phyloP scores from a whole-genome alignment of 2,797 vertebrate genomes.

The Parambassis ranga region DNA sequence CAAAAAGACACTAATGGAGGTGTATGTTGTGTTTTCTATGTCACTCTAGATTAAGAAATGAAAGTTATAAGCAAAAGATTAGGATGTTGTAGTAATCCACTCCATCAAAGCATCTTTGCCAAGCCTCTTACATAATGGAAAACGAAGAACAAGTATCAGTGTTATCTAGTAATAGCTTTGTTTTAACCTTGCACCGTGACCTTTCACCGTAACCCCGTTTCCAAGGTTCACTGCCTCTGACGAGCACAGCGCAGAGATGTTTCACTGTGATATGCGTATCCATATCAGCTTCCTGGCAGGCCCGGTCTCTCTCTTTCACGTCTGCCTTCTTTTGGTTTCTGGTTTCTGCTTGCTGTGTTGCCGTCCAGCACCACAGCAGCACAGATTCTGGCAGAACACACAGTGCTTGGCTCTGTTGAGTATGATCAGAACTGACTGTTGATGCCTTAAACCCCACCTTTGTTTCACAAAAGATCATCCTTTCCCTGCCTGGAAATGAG shows the following conservation, averaged over 20 bases:
- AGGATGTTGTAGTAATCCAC: constrained; percentile 1
- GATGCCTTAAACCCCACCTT: not conserved
- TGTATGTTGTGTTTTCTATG: too few species aligned
- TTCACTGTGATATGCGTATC: constrained; percentile 44
- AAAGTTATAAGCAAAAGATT: not conserved
- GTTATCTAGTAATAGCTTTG: constrained; percentile 18
- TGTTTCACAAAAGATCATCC: not conserved
- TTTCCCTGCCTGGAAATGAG: constrained; percentile 4
- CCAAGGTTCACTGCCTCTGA: constrained; percentile 44
- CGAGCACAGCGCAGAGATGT: constrained; percentile 18
- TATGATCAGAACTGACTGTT: constrained; percentile 9
- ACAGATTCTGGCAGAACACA: constrained; percentile 32
- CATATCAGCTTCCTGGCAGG: constrained; percentile 40
- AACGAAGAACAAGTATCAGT: constrained; percentile 8
- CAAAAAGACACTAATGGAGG: not conserved
- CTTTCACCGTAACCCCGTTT: constrained; percentile 51
- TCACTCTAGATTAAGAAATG: not conserved
- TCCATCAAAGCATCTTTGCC: constrained; percentile 5
- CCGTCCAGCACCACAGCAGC: constrained; percentile 33
- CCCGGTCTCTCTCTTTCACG: constrained; percentile 44
- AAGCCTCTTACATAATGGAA: constrained; percentile 39
- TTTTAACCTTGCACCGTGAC: constrained; percentile 32
- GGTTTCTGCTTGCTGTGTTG: constrained; percentile 49
- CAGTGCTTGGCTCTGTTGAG: not conserved
- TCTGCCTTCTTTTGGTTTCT: constrained; percentile 44